Evolutionary conservation across 1,140 invertebrate genomes (phyloP), one percentile per base, ranked within the genome.

Genomic region (Sitodiplosis mosellana): DNA sequence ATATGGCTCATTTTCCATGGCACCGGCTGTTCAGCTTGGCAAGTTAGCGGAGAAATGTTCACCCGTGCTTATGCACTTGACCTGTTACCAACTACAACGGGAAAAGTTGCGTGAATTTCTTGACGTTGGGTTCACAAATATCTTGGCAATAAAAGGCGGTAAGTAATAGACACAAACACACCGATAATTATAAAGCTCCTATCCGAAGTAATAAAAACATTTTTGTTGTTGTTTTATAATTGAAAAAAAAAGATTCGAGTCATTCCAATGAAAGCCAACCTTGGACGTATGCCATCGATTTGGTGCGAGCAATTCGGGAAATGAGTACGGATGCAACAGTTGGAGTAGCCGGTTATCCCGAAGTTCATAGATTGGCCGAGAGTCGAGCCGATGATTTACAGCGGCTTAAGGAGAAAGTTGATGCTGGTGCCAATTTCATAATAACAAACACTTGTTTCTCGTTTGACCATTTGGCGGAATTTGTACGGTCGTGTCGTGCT

Each of bases 101-200:
- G 46, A 53, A 36, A 54, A 56, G 46, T 54, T 61, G 37, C 51
- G 47, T 20, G 46, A 41, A n/a, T 45, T 55, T 3, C 52, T 56
- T 38, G 18, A 48, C 15, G 37, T 46, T 20, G 51, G 53, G 38
- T 41, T 61, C 8, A 54, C 42, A 49, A 58, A 60, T 55, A 49
- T 61, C 36, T 53, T 61, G 41, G 54, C 54, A 2, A 36, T 61
- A 36, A 52, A 57, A 55, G 59, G 59, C 51, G 57, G 58, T 59
- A 49, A 46, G 52, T 48, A 44, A 8, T 41, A 8, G n/a, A 11
- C 33, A 14, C 33, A n/a, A 8, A 48, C 38, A 21, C 20, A 21
- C 27, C 11, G 33, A 48, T 20, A 41, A 41, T 17, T 41, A 4
- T 41, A 41, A 34, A 8, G 33, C 14, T 34, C 33, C 33, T 34